Conservation (phyloP, 2,888 invertebrate genomes). For the Diarsia dahlii region DNA sequence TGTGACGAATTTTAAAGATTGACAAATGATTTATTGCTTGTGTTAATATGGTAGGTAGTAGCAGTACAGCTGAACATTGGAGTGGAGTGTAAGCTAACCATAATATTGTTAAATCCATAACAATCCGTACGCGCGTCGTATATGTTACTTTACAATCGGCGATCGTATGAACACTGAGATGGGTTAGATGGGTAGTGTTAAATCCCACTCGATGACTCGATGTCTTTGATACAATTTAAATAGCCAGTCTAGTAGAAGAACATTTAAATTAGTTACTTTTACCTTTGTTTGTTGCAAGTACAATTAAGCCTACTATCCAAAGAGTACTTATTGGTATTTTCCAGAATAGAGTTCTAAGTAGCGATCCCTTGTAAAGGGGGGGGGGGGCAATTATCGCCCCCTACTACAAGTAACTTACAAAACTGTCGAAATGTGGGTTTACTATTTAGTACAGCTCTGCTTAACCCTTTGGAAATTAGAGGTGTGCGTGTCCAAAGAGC, state of each 20-base stretch:
- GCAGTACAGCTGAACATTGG: neutral
- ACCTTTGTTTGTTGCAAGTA: neutral
- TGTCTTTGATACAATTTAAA: neutral
- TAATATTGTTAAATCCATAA: constrained; percentile 15
- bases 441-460: neutral
- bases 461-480: neutral
- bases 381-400: too few species aligned
- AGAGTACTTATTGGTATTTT: neutral
- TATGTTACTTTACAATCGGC: neutral
- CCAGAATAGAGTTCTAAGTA: neutral
- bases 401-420: neutral
- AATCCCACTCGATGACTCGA: neutral
- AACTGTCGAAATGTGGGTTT: neutral
- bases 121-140: neutral
- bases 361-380: neutral
- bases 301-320: neutral
- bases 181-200: too few species aligned
- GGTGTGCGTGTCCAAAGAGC: neutral
- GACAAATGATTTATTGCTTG: neutral
- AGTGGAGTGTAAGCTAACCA: neutral
- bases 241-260: neutral
- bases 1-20: constrained; percentile 18
- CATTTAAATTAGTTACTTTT: neutral
- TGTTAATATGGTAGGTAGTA: neutral
- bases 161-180: neutral